A percentile compares a stretch with the other conserved stretches of the same genome.
Conservation (phyloP, 2,888 invertebrate species). For the Phrixothrix hirtus region DNA sequence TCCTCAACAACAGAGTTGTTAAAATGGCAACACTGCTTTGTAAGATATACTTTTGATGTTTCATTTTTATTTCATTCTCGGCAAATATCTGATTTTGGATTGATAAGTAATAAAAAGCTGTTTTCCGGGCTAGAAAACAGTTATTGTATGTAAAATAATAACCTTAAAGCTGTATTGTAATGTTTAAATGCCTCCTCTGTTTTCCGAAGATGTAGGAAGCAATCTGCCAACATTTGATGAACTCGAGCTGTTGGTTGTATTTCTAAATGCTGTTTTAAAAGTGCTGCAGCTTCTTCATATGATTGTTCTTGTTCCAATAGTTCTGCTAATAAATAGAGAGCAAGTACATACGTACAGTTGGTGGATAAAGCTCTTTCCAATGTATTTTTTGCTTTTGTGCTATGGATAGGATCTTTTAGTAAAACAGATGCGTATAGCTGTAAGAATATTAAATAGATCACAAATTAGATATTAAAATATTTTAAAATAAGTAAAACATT, state of each 20-base stretch:
- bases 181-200: constrained; percentile 72
- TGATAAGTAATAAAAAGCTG: too few species aligned
- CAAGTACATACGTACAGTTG: constrained; percentile 73
- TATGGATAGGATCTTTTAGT: constrained; percentile 66
- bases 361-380: constrained; percentile 73
- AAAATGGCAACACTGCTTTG: background rate
- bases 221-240: constrained; percentile 69
- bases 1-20: background rate
- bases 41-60: too few species aligned
- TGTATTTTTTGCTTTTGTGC: constrained; percentile 67
- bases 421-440: constrained; percentile 77
- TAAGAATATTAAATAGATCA: constrained; percentile 20
- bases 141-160: too few species aligned
- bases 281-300: constrained; percentile 67
- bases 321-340: constrained; percentile 72
- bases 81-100: too few species aligned
- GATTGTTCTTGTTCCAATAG: constrained; percentile 69
- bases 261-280: constrained; percentile 69
- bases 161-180: constrained; percentile 69
- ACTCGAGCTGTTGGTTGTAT: constrained; percentile 64
- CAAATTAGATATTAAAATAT: background rate
- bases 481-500: too few species aligned
- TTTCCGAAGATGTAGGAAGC: constrained; percentile 64
- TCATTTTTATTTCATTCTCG: too few species aligned
- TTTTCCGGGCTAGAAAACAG: too few species aligned